A percentile compares a stretch with the other conserved stretches of the same genome.
phyloP scores from a whole-genome alignment of 1,140 invertebrate genomes.

The Megathymus violae region DNA sequence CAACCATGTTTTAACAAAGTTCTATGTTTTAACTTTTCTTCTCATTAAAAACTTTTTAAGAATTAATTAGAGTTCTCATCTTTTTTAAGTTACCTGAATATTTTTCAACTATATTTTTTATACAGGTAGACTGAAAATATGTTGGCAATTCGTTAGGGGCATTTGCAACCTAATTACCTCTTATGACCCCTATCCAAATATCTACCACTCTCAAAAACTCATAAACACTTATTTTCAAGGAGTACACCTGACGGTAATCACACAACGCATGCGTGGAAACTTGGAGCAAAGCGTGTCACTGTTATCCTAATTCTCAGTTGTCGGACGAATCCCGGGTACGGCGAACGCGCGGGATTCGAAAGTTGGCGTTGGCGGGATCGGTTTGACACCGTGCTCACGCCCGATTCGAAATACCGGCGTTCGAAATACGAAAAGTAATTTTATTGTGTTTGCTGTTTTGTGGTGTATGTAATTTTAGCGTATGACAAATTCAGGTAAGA shows the following conservation, averaged over 20 bases:
- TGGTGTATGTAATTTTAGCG: not conserved
- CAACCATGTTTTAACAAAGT: not conserved
- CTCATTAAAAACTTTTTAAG: not conserved
- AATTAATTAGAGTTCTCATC: not conserved
- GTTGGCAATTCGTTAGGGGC: too few species aligned
- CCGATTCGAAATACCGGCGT: not conserved
- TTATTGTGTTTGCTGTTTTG: not conserved
- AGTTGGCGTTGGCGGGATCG: not conserved
- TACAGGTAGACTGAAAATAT: too few species aligned
- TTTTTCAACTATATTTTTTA: too few species aligned
- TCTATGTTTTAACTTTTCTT: not conserved
- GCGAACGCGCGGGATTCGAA: not conserved
- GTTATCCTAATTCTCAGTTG: not conserved
- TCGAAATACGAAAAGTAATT: not conserved
- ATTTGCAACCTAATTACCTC: too few species aligned
- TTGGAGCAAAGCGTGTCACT: not conserved
- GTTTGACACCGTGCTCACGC: not conserved
- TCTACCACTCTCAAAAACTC: too few species aligned
- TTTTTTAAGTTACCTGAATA: not conserved
- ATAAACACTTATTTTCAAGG: not conserved
- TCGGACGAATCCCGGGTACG: not conserved
- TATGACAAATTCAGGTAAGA: not conserved
- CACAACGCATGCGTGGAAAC: not conserved
- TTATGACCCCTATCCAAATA: too few species aligned
- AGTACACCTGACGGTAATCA: not conserved